Conservation (phyloP, 64 coral and sea anemone genomes). For the Montipora cactus region DNA sequence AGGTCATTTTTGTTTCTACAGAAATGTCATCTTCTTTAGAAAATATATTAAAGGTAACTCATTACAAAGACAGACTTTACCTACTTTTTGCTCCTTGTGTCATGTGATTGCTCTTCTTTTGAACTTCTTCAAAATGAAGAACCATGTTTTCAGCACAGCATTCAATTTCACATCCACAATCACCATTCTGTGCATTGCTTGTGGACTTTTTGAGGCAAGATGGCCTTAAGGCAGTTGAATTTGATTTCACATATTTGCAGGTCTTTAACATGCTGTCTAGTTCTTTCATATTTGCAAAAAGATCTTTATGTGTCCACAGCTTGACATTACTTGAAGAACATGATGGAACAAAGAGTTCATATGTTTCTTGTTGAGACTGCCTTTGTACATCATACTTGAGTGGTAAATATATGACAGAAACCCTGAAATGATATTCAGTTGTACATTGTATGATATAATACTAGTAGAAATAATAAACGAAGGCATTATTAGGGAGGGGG, state of each 20-base stretch:
- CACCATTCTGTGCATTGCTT: neutral
- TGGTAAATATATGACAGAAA: neutral
- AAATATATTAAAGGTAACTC: neutral
- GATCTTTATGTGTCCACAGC: neutral
- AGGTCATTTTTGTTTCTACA: too few species aligned
- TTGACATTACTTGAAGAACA: neutral
- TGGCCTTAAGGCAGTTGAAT: neutral
- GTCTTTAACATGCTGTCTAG: neutral
- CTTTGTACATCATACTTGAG: neutral
- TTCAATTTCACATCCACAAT: neutral
- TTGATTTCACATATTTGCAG: neutral
- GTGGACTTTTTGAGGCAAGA: neutral
- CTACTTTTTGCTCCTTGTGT: neutral
- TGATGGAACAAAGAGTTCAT: slow-evolving; percentile 2
- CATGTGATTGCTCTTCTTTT: neutral
- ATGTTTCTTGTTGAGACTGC: neutral
- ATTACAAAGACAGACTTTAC: neutral
- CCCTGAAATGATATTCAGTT: neutral
- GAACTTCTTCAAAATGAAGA: neutral
- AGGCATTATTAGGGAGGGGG: too few species aligned
- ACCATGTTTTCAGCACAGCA: neutral
- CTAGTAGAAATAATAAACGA: too few species aligned
- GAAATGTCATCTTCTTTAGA: too few species aligned
- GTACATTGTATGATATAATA: too few species aligned
- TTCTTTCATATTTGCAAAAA: slow-evolving; percentile 10